Base-by-base conservation (phyloP, 2,888 invertebrate genomes). In the Homarus gammarus region DNA sequence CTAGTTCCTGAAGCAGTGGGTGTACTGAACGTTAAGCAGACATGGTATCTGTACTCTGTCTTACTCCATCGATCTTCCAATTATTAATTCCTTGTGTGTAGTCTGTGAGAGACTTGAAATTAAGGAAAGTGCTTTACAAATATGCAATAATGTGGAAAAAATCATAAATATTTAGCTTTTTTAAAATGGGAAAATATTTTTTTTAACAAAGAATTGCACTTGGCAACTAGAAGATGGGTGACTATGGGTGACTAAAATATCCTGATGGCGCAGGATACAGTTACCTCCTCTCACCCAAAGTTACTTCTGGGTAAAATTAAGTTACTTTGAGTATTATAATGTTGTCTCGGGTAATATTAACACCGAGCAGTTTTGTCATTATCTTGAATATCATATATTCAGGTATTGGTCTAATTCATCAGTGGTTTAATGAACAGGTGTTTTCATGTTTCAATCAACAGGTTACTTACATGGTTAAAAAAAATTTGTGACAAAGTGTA, bases 331-430 rank as follows among this genome's bases (percentile, higher is more conserved):
- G 18, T 12, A 56, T 8, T 31, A 40, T 44, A 18, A 44, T 27
- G 75, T 27, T 44, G 27, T 31, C 40, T 75, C 75, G 18, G n/a
- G 22, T 44, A 44, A 36, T 22, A n/a, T 38, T 31, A 49, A 83
- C 44, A 44, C 61, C 36, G 68, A 33, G n/a, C 51, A 33, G 40
- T 44, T 38, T 51, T 33, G 44, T 31, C 18, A 15, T 77, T 44
- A 68, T 18, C 36, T 78, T 85, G 85, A 33, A 78, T 85, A 78
- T 85, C 36, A 85, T 68, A 85, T 85, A 85, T 85, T 78, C 77
- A 85, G 85, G 44, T 77, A 64, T 64, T 77, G 61, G 40, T 78
- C 77, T 78, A 64, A 36, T 27, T 49, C 68, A 40, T 68, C 40
- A 61, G 70, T 64, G 33, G 77, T 40, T 40, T 44, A 64, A 27